Conservation (phyloP, 2,113 vertebrate species). For the Aegithalos caudatus region DNA sequence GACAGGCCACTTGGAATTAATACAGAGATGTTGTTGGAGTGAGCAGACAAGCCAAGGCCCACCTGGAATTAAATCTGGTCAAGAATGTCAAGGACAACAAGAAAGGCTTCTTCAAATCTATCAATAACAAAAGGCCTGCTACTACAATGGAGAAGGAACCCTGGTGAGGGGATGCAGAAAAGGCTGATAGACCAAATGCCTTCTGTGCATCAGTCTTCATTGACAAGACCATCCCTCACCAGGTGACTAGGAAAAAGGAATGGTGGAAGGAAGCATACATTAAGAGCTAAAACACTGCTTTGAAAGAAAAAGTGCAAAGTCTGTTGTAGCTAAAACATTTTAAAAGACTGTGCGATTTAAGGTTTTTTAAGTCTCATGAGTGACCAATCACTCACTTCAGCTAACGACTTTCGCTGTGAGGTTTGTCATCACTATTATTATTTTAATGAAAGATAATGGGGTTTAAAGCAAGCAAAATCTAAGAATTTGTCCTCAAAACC, state of each 20-base stretch:
- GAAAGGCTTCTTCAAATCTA: neutral
- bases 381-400: neutral
- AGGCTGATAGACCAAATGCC: neutral
- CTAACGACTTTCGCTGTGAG: neutral
- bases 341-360: neutral
- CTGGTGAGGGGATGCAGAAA: neutral
- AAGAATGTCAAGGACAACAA: neutral
- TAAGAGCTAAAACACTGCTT: neutral
- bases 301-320: neutral
- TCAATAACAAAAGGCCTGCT: neutral
- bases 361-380: fast-evolving
- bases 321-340: neutral
- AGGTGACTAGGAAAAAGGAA: neutral
- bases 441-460: neutral
- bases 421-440: neutral
- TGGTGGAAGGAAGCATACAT: neutral
- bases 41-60: neutral
- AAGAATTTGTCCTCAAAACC: neutral
- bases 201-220: neutral
- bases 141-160: neutral
- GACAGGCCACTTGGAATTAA: neutral
- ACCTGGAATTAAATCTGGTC: neutral
- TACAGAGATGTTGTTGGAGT: neutral
- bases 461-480: neutral
- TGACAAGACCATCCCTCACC: neutral